Percentiles rank a stretch among this genome's conserved stretches.
These are phyloP conservation scores for Bemisia tabaci DNA, from an alignment of 1,140 invertebrate species.

Conservation along the genomic window DNA sequence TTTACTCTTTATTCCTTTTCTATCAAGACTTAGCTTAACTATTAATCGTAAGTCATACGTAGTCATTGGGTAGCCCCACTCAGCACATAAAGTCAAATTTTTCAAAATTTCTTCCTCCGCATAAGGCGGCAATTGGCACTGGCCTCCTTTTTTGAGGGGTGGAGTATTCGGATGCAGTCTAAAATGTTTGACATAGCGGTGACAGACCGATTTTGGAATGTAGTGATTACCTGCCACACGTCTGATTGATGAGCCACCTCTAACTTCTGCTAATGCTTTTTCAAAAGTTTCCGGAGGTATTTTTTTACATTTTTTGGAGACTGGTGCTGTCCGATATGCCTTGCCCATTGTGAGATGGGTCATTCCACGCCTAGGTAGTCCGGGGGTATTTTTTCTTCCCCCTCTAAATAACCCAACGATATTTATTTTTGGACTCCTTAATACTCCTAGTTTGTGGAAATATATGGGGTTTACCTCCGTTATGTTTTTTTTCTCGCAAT, in stretches of 20 bases:
- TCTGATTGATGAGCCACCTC: not conserved
- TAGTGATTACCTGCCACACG: not conserved
- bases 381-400: no score
- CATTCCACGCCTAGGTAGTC: no score
- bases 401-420: no score
- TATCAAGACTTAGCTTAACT: constrained; percentile 12
- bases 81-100: constrained; percentile 7
- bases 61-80: constrained; percentile 12
- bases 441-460: no score
- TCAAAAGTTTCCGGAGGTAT: not conserved
- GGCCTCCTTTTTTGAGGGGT: not conserved
- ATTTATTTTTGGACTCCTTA: no score
- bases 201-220: constrained; percentile 1
- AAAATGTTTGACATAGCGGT: constrained; percentile 3
- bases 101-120: constrained; percentile 5
- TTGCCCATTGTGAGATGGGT: not conserved
- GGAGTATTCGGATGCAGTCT: not conserved
- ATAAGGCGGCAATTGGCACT: constrained; percentile 1
- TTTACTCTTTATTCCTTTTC: constrained; percentile 6
- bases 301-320: not conserved
- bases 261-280: not conserved
- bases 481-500: no score
- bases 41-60: constrained; percentile 5
- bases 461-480: no score
- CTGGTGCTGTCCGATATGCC: not conserved